phyloP scores from a whole-genome alignment of 1,140 invertebrate genomes.

The Halictus rubicundus region DNA sequence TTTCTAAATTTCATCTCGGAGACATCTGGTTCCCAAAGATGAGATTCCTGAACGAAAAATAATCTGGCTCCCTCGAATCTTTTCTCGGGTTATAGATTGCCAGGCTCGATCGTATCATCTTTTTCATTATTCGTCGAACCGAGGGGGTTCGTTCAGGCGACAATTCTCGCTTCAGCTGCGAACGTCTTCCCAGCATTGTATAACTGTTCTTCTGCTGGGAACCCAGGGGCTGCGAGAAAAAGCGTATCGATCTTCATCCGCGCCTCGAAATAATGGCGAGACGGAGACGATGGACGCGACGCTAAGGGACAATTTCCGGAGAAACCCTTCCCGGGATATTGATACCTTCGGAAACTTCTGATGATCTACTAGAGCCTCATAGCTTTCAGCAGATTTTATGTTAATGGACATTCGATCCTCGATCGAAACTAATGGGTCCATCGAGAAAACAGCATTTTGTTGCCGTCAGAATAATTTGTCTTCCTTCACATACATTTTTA shows the following conservation, averaged over 20 bases:
- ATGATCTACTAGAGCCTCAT: background rate
- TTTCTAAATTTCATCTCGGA: too few relatives aligned
- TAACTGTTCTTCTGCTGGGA: background rate
- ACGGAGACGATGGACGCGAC: background rate
- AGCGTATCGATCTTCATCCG: constrained; percentile 5
- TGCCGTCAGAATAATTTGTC: too few relatives aligned
- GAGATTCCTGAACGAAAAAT: background rate
- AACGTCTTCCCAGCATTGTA: background rate
- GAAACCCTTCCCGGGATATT: background rate
- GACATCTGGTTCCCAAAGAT: too few relatives aligned
- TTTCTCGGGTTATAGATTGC: background rate
- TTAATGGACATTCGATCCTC: too few relatives aligned
- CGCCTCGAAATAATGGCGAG: constrained; percentile 11
- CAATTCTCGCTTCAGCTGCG: background rate
- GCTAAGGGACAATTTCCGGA: background rate
- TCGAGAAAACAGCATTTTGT: too few relatives aligned
- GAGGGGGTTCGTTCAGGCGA: background rate
- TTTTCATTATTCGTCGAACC: background rate
- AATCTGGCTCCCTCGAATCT: background rate
- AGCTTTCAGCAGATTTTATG: too few relatives aligned
- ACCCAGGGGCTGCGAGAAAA: background rate
- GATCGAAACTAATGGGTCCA: too few relatives aligned
- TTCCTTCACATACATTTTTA: too few relatives aligned
- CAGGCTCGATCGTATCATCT: background rate
- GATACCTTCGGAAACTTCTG: background rate